Evolutionary conservation across 2,797 vertebrate species (phyloP), one percentile per base, ranked within the genome.

Genomic region (Lithobates sylvaticus): DNA sequence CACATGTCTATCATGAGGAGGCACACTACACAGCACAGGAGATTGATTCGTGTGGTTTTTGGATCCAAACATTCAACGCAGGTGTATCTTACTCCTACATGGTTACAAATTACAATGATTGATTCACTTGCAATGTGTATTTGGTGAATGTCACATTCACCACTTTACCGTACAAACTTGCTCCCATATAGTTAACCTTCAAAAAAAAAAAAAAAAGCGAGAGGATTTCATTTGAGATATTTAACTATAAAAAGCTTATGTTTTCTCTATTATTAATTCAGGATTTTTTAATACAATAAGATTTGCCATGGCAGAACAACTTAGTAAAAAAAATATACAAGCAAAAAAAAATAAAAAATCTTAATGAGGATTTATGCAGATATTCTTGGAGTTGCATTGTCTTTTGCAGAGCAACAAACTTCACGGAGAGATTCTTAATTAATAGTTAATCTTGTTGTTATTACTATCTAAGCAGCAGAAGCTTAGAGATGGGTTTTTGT

Each of bases 381-480:
- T 69, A 26, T 76, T 76, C 73, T 69, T 64, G 58, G 68, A 70
- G 58, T 58, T 68, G 34, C 69, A 76, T 71, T 83, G 69, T 83
- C 73, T 78, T 87, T 34, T 58, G 23, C 81, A 74, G 72, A 78
- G 69, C 58, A 65, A 78, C 74, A 83, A 83, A 83, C 81, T 87
- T 83, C 81, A 87, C n/a, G n/a, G 58, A 78, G 75, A 77, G 80
- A 78, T 87, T 78, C 76, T 83, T 87, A 87, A 87, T 87, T 87
- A 87, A 87, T 87, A 87, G 80, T 83, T 87, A 87, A 87, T 87
- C 85, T 87, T 87, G 81, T 74, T 87, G 85, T 87, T 87, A 87
- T 87, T 87, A 87, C 81, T 18, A 78, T 78, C 72, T 77, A 83
- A 87, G 80, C 74, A 36, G 85, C 73, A 74, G 75, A 87, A 74